Conservation (phyloP, 2,797 vertebrate species). For the Microcaecilia unicolor region DNA sequence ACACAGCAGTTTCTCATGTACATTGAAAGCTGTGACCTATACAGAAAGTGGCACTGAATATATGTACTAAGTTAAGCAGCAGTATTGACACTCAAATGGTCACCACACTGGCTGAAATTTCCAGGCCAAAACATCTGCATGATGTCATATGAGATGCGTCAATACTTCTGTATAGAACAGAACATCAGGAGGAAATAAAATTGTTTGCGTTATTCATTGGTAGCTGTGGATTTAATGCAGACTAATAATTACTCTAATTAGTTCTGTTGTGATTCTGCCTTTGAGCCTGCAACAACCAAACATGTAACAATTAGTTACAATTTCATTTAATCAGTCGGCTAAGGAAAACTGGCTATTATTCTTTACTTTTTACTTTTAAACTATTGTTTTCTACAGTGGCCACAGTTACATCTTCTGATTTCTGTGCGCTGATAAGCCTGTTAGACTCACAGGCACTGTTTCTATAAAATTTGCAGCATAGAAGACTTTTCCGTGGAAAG, state of each 20-base stretch:
- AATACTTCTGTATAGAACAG: too few species aligned
- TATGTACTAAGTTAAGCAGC: too few species aligned
- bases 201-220: conserved; percentile 34
- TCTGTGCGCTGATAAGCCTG: conserved; percentile 18
- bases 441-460: too few species aligned
- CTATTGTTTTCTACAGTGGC: conserved; percentile 25
- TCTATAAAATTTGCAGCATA: too few species aligned
- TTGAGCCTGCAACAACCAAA: conserved; percentile 44
- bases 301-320: conserved; percentile 33
- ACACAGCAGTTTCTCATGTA: too few species aligned
- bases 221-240: conserved; percentile 39
- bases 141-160: too few species aligned
- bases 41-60: too few species aligned
- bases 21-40: too few species aligned
- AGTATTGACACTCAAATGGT: too few species aligned
- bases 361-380: conserved; percentile 26
- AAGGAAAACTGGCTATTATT: conserved; percentile 23
- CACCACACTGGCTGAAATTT: too few species aligned
- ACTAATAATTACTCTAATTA: conserved; percentile 49
- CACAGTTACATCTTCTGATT: conserved; percentile 27
- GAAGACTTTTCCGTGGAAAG: too few species aligned
- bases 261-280: conserved; percentile 47
- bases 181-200: conserved; percentile 18
- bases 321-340: conserved; percentile 29
- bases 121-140: too few species aligned